These are phyloP conservation scores for Pogonognathellus flavescens DNA, from an alignment of 1,140 invertebrate species.

Conservation along the genomic window DNA sequence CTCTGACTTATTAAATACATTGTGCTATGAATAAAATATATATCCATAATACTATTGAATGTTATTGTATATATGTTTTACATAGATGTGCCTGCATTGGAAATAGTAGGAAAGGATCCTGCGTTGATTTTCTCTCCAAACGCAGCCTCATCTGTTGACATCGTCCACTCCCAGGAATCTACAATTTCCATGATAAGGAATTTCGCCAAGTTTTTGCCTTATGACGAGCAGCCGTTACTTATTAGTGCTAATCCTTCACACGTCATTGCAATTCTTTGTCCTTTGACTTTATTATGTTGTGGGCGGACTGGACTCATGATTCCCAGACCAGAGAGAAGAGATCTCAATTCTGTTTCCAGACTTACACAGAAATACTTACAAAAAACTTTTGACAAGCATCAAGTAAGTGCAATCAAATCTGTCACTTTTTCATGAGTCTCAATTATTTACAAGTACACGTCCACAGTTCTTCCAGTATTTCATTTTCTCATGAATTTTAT, in stretches of 20 bases:
- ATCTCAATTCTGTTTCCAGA: slow-evolving; percentile 3
- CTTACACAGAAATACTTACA: slow-evolving; percentile 9
- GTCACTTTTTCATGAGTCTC: too few species aligned
- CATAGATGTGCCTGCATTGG: slow-evolving; percentile 16
- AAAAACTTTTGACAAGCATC: background rate
- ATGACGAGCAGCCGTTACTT: background rate
- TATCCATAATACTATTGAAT: background rate
- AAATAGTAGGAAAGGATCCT: background rate
- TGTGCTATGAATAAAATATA: too few species aligned
- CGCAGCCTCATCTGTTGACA: slow-evolving; percentile 3
- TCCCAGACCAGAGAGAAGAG: slow-evolving; percentile 5
- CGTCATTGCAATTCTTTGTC: slow-evolving; percentile 7
- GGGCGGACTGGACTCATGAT: slow-evolving; percentile 4
- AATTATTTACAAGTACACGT: too few species aligned
- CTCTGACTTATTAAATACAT: too few species aligned
- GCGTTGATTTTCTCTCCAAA: background rate
- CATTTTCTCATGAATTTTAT: too few species aligned
- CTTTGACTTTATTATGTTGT: background rate
- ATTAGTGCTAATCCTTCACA: background rate
- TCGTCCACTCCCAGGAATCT: slow-evolving; percentile 6
- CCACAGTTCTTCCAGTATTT: too few species aligned
- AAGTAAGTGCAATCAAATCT: too few species aligned
- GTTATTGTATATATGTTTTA: background rate
- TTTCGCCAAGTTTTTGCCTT: background rate
- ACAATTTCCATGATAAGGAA: slow-evolving; percentile 4